Conservation (phyloP, 35 echinoderm and acorn worm species). For the Chiridota heheva region DNA sequence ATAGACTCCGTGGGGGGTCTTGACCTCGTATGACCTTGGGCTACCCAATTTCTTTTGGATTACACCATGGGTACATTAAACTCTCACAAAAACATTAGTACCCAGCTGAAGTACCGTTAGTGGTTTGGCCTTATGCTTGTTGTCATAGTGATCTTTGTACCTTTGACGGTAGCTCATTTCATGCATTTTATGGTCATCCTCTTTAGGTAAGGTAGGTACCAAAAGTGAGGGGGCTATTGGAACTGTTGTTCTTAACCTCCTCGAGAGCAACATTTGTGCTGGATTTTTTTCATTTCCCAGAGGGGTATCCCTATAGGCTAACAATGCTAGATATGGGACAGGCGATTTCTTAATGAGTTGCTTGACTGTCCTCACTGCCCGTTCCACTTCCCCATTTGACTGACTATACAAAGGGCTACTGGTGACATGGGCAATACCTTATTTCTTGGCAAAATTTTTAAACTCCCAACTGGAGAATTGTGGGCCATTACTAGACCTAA, state of each 20-base stretch:
- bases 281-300: slow-evolving; percentile 10
- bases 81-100: too few species aligned
- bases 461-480: slow-evolving; percentile 28
- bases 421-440: slow-evolving; percentile 6
- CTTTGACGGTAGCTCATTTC: too few species aligned
- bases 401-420: slow-evolving; percentile 35
- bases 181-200: too few species aligned
- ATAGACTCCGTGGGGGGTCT: too few species aligned
- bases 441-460: slow-evolving; percentile 26
- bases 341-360: slow-evolving; percentile 20
- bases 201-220: slow-evolving; percentile 3
- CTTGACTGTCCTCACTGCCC: slow-evolving; percentile 39
- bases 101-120: too few species aligned
- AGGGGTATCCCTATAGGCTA: slow-evolving; percentile 27
- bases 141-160: too few species aligned
- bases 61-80: too few species aligned
- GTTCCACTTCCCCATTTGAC: slow-evolving; percentile 31
- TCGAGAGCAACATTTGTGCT: slow-evolving; percentile 21
- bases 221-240: background rate
- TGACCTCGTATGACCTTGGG: too few species aligned
- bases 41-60: too few species aligned
- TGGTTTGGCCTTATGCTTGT: too few species aligned
- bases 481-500: slow-evolving; percentile 38
- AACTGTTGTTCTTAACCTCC: background rate
- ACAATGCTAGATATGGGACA: background rate